Evolutionary conservation across 2,113 vertebrate genomes (phyloP), one percentile per base, ranked within the genome.

Genomic region (Urocitellus parryii): DNA sequence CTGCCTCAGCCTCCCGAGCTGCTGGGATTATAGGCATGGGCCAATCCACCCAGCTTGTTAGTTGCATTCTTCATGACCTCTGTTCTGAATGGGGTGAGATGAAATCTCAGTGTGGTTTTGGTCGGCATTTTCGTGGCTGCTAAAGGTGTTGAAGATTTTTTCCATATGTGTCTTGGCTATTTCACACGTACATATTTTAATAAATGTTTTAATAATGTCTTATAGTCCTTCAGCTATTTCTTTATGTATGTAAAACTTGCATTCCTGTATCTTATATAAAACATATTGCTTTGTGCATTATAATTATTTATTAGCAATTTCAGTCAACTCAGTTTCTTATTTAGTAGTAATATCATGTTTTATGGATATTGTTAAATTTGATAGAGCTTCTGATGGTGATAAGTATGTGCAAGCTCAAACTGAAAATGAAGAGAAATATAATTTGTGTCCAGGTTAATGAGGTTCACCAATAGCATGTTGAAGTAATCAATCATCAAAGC

Each of bases 401-500:
- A 90, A 74, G 67, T 73, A 76, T 78, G 13, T 25, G 48, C 78
- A 86, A 68, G 37, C 83, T 63, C 78, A 67, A 88, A 56, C 68
- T 65, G 56, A 83, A 83, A 95, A 61, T 93, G 65, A 82, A 89
- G 84, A 83, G 22, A 94, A 80, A 90, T 70, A 14, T 58, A 89
- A 84, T 87, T 93, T 93, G 51, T 89, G 51, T 61, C 67, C 56
- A 88, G 17, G 27, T 76, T 48, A 37, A 92, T 48, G 51, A 58
- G 48, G 37, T 92, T 92, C 65, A 72, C 17, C 81, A n/a, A 73
- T 78, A 94, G 76, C 73, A 73, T 51, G 9, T 37, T 88, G 53
- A 86, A 89, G 63, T 29, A 32, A 48, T 90, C 88, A 89, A 80
- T 96, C 29, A 90, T 83, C 61, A 70, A 88, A 94, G 58, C 83